Evolutionary conservation across 1,140 invertebrate genomes (phyloP), one percentile per base, ranked within the genome.

Genomic region (Lucilia cuprina): DNA sequence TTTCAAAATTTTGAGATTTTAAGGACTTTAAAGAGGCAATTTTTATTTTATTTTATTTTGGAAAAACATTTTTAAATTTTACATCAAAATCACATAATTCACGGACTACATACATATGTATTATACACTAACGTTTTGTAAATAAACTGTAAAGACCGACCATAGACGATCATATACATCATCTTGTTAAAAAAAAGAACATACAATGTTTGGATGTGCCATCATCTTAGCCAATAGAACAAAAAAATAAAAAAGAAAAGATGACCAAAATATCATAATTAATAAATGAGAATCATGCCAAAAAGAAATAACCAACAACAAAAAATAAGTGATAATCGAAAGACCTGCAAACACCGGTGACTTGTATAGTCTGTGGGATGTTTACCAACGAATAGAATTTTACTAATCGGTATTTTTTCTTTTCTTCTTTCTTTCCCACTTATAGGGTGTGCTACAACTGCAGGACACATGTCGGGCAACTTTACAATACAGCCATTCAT

Each of bases 401-500:
- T 84, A 82, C 86, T 87, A 87, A 91, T 87, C 77, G 83, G 85
- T 88, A 84, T 82, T 85, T 89, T 89, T 77, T 86, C 77, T 87
- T 92, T 87, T 83, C 25, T 30, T 86, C 85, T 80, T 65, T 85
- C 70, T 85, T 92, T 93, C 91, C 55, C 83, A 84, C 82, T 87
- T 85, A 84, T 93, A 94, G 93, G 95, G 94, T 84, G 92, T 94
- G 75, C 91, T 95, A 84, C 94, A 95, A 92, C 91, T 95, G 75
- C 94, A 94, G 91, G 94, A 95, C 90, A 94, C 95, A 85, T 94
- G 94, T 87, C 92, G 94, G 77, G 94, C 94, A 65, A 92, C 94
- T 9, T 93, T 95, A 92, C 94, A 95, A 87, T 95, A 94, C 90
- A 95, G 94, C 88, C 94, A 94, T 65, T 93, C 94, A 84, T 55